Evolutionary conservation across 2,888 invertebrate species (phyloP).

Genomic region (Chrysolina americana): DNA sequence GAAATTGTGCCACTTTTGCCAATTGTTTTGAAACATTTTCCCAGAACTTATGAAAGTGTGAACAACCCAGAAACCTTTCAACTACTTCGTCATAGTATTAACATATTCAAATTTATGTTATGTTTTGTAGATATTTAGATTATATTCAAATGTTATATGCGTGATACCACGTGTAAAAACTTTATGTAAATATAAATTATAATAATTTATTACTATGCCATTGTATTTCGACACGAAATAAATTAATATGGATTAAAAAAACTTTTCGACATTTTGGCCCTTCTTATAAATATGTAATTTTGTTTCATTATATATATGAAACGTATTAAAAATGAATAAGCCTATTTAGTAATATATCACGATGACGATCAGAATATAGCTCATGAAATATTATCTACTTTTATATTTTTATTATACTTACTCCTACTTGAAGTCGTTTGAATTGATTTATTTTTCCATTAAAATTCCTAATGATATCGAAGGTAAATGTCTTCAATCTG

Average conservation of each 20-base stretch:
- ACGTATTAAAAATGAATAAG: neutral
- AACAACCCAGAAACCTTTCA: neutral
- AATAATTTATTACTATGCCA: constrained; percentile 19
- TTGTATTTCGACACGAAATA: constrained; percentile 19
- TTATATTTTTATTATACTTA: no score
- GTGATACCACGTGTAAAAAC: constrained; percentile 31
- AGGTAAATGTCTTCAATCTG: no score
- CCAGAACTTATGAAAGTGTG: neutral
- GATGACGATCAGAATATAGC: no score
- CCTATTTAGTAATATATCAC: no score
- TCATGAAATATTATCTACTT: no score
- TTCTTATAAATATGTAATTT: neutral
- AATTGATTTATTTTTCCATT: no score
- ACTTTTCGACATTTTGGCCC: neutral
- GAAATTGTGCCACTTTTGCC: no score
- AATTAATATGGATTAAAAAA: neutral
- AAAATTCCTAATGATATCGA: no score
- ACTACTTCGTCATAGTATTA: neutral
- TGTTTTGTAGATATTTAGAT: constrained; percentile 31
- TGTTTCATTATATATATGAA: neutral
- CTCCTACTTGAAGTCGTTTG: no score
- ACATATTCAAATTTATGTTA: constrained; percentile 30
- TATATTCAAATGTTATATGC: constrained; percentile 35
- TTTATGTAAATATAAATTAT: constrained; percentile 22
- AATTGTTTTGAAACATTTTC: neutral